Conservation (phyloP, 2,888 invertebrate species). For the Pycnomerus fuliginosus region DNA sequence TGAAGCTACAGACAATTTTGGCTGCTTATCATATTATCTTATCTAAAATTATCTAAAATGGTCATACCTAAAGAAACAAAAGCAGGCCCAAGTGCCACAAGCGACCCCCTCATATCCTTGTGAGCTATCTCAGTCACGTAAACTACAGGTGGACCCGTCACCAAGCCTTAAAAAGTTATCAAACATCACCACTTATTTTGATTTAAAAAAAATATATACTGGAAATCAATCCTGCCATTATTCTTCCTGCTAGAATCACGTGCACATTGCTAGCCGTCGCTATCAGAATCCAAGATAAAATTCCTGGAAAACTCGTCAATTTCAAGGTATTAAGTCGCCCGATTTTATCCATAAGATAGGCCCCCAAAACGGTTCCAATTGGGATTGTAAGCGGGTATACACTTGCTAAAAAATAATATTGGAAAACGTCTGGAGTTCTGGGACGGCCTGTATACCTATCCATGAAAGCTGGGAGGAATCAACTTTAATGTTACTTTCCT, state of each 20-base stretch:
- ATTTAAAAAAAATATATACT: constrained; percentile 1
- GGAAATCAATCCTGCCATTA: constrained; percentile 58
- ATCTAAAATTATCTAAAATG: no score
- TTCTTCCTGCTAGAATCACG: constrained; percentile 56
- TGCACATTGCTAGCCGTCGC: constrained; percentile 56
- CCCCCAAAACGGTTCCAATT: constrained; percentile 57
- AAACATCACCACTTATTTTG: constrained; percentile 47
- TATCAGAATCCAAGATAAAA: constrained; percentile 59
- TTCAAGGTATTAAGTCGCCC: constrained; percentile 61
- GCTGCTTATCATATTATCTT: no score
- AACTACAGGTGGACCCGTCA: constrained; percentile 61
- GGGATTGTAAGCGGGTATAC: constrained; percentile 60
- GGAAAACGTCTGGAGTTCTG: no score
- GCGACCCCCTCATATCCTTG: constrained; percentile 60
- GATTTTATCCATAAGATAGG: constrained; percentile 58
- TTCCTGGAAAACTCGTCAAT: constrained; percentile 57
- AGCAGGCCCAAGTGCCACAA: constrained; percentile 60
- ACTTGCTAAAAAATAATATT: no score
- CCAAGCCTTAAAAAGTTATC: constrained; percentile 50
- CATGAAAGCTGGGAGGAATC: no score
- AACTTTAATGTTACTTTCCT: no score
- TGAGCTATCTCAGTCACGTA: constrained; percentile 63
- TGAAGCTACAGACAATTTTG: no score
- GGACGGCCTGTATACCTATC: no score
- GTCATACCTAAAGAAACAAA: constrained; percentile 59